Evolutionary conservation across 37 sponge, comb jelly and placozoan species (phyloP), one percentile per base, ranked within the genome.

Genomic region (Eunapius fragilis): DNA sequence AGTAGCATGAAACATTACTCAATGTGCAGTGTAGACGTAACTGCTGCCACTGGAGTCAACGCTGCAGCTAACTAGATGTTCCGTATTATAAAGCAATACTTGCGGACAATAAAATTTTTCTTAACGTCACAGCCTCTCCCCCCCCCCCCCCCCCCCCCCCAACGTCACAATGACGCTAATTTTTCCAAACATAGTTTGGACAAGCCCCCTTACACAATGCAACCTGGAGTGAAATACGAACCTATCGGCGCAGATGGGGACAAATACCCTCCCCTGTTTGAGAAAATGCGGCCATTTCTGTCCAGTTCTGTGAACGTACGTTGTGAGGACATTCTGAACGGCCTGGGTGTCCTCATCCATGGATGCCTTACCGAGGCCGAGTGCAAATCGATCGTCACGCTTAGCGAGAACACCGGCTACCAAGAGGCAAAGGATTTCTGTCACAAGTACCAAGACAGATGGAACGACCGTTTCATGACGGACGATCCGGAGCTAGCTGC

Each of bases 381-480:
- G 49, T 95, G 96, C 83, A 80, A 87, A 72, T 80, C 80, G 11
- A 37, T 95, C 25, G 84, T 95, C 13, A 58, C 73, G 31, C 71
- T 81, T 10, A 85, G 79, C 22, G 96, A 95, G 74, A 68, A 84
- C 77, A 37, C 30, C 3, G 96, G 96, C 35, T 95, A 86, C 31
- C 87, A 92, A 71, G 82, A 69, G 24, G 96, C 96, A 2, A 38
- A 80, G 27, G 72, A 79, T 2, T 95, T 88, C 91, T 95, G 96
- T 77, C 82, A 68, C 68, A 70, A 85, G 76, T 95, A 95, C 37
- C 4, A 38, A 10, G 41, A 92, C 41, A 75, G 96, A 25, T 50
- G 37, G 68, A 95, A 92, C 72, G 96, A 95, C 71, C 83, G 96
- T 2, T 81, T 92, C 74, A 90, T 95, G 91, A 75, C 82, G 12